Evolutionary conservation across 2,113 vertebrate species (phyloP), one percentile per base, ranked within the genome.

Genomic region (Gopherus flavomarginatus): DNA sequence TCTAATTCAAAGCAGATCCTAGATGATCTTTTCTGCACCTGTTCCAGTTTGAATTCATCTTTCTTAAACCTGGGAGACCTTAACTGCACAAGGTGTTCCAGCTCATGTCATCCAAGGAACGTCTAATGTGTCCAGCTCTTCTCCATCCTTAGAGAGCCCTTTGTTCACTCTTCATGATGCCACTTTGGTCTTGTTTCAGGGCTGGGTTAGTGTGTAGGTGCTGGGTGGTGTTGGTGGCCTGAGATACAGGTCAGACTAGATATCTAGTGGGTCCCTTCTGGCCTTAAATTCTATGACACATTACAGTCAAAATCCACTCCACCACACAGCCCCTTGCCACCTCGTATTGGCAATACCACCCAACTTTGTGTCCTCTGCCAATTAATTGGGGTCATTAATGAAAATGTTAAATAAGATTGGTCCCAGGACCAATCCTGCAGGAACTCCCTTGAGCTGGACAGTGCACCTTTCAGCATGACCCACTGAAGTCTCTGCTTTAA

Each of bases 141-240:
- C 29, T 65, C 59, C 59, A 65, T 65, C 14, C 59, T 65, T 62
- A 14, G 59, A 31, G 27, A 62, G 59, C 59, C 12, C 13, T 31
- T 62, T 62, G 59, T 35, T 35, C 86, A 86, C 88, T 57, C 83
- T 87, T 86, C 87, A 87, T 4, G 79, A 85, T n/a, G 78, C 26
- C 62, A 7, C 59, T 65, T 31, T 35, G 31, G 29, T 35, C 59
- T 65, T 6, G 16, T 65, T 59, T 31, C 57, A 59, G 57, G 11
- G 27, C 3, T 59, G 26, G 26, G 57, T 29, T 59, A 59, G 11
- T 29, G 57, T 59, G 27, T 12, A 49, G 47, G 47, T 49, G 47
- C 47, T 49, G 10, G 59, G 29, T 14, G 3, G 59, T 13, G 26
- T 12, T 62, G 11, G 11, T 26, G 11, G 27, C 59, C 56, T 57